phyloP scores from a whole-genome alignment of 2,888 invertebrate species.

The Acronicta alni region DNA sequence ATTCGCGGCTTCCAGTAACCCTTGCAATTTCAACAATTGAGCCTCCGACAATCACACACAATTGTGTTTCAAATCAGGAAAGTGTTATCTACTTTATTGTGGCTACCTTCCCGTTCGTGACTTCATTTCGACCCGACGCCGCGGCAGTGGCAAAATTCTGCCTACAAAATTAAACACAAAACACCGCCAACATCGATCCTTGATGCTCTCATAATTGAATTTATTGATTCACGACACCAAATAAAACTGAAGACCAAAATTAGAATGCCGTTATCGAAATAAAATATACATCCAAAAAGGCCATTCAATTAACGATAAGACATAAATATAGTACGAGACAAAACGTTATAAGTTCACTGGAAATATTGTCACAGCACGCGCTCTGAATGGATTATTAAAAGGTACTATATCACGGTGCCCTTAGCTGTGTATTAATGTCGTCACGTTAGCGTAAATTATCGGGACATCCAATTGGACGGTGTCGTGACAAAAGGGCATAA shows the following conservation, averaged over 20 bases:
- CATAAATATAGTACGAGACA: slow-evolving; percentile 67
- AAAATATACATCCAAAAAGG: slow-evolving; percentile 55
- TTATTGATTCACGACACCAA: slow-evolving; percentile 46
- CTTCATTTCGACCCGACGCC: slow-evolving; percentile 52
- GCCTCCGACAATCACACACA: slow-evolving; percentile 64
- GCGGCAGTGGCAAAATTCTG: slow-evolving; percentile 47
- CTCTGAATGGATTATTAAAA: slow-evolving; percentile 75
- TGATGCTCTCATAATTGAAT: slow-evolving; percentile 45
- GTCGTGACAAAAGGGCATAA: slow-evolving; percentile 86
- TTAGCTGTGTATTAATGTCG: slow-evolving; percentile 76
- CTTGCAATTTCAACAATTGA: slow-evolving; percentile 59
- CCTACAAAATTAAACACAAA: slow-evolving; percentile 48
- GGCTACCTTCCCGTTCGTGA: slow-evolving; percentile 59
- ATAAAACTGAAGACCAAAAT: slow-evolving; percentile 41
- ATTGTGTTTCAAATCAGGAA: slow-evolving; percentile 66
- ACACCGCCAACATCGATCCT: slow-evolving; percentile 10
- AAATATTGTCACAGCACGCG: slow-evolving; percentile 77
- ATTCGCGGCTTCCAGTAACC: slow-evolving; percentile 50
- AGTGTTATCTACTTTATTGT: slow-evolving; percentile 66
- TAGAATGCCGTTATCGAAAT: slow-evolving; percentile 41
- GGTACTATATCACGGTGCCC: slow-evolving; percentile 71
- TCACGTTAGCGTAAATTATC: slow-evolving; percentile 85
- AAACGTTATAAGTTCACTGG: slow-evolving; percentile 61
- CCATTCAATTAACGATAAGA: slow-evolving; percentile 68
- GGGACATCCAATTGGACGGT: slow-evolving; percentile 84